Conservation (phyloP, 2,113 vertebrate species). For the Piaya cayana region DNA sequence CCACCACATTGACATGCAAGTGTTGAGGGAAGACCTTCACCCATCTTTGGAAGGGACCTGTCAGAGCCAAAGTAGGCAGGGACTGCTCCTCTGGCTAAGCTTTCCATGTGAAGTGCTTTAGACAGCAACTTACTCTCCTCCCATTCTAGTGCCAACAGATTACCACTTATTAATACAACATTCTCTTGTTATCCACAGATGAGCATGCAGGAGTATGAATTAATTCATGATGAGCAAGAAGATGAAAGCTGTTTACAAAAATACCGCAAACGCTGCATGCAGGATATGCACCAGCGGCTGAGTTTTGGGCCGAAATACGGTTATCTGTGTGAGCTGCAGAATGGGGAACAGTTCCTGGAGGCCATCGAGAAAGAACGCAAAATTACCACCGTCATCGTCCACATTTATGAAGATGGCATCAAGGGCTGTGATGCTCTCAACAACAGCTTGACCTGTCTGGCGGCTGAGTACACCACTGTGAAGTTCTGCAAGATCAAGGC, state of each 20-base stretch:
- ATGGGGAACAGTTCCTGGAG: slow-evolving; percentile 91
- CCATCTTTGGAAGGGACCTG: not conserved
- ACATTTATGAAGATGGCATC: slow-evolving; percentile 87
- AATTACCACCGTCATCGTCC: slow-evolving; percentile 88
- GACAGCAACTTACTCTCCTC: not conserved
- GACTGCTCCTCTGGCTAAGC: not conserved
- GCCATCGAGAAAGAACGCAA: slow-evolving; percentile 92
- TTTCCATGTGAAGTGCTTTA: not conserved
- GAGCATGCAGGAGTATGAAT: slow-evolving; percentile 93
- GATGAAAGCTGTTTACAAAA: slow-evolving; percentile 90
- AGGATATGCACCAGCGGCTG: slow-evolving; percentile 93
- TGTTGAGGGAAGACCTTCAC: not conserved
- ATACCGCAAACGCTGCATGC: slow-evolving; percentile 93
- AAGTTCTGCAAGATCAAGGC: slow-evolving; percentile 96
- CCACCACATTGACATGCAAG: not conserved
- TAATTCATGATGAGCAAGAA: slow-evolving; percentile 86
- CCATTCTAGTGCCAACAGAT: not conserved
- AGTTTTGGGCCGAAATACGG: slow-evolving; percentile 93
- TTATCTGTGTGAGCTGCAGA: slow-evolving; percentile 86
- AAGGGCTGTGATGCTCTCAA: slow-evolving; percentile 90
- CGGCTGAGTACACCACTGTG: slow-evolving; percentile 84
- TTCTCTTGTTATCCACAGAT: slow-evolving; percentile 76
- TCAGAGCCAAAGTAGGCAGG: not conserved
- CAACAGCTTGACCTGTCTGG: slow-evolving; percentile 87
- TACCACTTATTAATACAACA: not conserved